A percentile compares a stretch with the other conserved stretches of the same genome.
phyloP scores from a whole-genome alignment of 2,113 vertebrate genomes.

The western clawed frog (Xenopus tropicalis) region DNA sequence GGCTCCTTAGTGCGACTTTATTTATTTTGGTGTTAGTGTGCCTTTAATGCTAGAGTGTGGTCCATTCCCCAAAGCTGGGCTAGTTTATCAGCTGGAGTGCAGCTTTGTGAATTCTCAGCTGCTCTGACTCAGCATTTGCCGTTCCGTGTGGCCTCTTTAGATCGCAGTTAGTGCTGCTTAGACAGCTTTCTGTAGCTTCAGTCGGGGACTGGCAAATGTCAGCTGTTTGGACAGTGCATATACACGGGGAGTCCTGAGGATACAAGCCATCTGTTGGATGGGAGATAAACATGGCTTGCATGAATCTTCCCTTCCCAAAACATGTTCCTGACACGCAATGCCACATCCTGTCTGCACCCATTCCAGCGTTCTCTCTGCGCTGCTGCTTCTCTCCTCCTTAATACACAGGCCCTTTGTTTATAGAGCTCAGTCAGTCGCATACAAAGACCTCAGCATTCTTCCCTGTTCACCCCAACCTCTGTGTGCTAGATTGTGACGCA shows the following conservation, averaged over 20 bases:
- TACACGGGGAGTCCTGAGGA: slow-evolving; percentile 10
- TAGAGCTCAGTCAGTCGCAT: background rate
- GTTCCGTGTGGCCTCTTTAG: background rate
- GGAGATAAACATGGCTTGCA: background rate
- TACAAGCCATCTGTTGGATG: slow-evolving; percentile 9
- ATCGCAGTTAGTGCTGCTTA: background rate
- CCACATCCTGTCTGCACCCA: background rate
- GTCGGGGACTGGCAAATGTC: slow-evolving; percentile 2
- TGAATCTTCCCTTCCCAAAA: background rate
- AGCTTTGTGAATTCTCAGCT: no score
- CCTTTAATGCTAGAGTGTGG: no score
- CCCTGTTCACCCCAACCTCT: no score
- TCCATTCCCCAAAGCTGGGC: no score
- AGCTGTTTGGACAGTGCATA: slow-evolving; percentile 22
- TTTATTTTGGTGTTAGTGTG: no score
- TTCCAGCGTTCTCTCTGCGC: background rate
- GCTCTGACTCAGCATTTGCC: background rate
- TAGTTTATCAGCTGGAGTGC: no score
- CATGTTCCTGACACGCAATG: slow-evolving; percentile 1
- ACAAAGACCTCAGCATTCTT: background rate
- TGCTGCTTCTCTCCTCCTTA: no score
- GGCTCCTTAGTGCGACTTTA: no score
- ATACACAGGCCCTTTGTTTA: background rate
- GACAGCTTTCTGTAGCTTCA: background rate
- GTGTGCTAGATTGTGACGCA: no score